A percentile compares a stretch with the other conserved stretches of the same genome.
These are phyloP conservation scores for Sycophila texana DNA, from an alignment of 2,888 invertebrate genomes.

Conservation along the genomic window DNA sequence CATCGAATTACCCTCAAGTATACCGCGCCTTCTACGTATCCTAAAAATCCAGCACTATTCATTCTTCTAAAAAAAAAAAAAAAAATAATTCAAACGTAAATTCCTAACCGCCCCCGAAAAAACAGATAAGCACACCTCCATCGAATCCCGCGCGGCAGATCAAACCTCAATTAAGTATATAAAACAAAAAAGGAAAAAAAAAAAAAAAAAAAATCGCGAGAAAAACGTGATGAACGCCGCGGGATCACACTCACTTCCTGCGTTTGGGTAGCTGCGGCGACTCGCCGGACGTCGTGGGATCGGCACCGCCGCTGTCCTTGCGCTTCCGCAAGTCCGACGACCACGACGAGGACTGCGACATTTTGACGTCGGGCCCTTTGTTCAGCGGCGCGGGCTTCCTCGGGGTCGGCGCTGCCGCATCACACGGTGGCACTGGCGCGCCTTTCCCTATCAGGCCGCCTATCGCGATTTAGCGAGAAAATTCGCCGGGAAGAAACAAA, in stretches of 20 bases:
- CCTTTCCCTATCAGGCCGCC: neutral
- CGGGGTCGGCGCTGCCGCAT: neutral
- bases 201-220: too few species aligned
- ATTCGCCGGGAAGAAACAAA: neutral
- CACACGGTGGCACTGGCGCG: neutral
- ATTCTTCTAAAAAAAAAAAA: too few species aligned
- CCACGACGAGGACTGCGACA: conserved; percentile 22
- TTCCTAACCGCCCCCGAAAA: too few species aligned
- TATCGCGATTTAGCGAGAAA: neutral
- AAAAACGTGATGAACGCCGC: too few species aligned
- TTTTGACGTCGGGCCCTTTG: neutral
- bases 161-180: too few species aligned
- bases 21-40: too few species aligned
- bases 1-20: too few species aligned
- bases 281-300: neutral
- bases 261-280: neutral
- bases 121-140: too few species aligned
- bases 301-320: neutral
- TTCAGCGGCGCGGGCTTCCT: neutral
- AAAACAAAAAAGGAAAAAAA: too few species aligned
- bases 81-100: too few species aligned
- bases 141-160: too few species aligned
- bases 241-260: neutral
- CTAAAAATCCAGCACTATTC: too few species aligned
- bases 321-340: neutral